Percentiles rank a stretch among this genome's conserved stretches.
Conservation (phyloP, 2,797 vertebrate genomes). For the Galago senegalensis region DNA sequence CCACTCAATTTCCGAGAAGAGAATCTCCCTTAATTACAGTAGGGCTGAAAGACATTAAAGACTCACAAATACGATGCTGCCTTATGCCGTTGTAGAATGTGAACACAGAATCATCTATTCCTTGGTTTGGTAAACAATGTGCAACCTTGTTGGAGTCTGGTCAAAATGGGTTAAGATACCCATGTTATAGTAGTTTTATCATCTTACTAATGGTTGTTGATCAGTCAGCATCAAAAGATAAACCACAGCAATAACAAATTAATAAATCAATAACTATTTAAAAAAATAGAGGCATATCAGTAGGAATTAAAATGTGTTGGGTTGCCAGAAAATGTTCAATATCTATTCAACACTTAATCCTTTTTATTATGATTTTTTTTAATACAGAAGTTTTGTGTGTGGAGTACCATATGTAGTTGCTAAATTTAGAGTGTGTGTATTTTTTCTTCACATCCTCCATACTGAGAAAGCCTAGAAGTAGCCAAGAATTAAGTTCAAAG, state of each 20-base stretch:
- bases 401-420: neutral
- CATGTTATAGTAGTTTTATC: constrained; percentile 27
- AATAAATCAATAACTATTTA: neutral
- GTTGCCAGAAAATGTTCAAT: neutral
- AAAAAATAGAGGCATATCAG: neutral
- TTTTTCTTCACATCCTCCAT: neutral
- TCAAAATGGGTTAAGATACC: neutral
- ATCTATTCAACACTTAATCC: neutral
- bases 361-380: neutral
- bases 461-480: constrained; percentile 21
- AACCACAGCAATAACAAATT: constrained; percentile 61
- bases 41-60: constrained; percentile 74
- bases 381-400: neutral
- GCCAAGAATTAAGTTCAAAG: neutral
- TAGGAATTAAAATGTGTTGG: neutral
- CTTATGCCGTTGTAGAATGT: neutral
- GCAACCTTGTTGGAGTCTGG: neutral
- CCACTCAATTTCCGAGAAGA: constrained; percentile 82
- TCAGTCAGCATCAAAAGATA: constrained; percentile 49
- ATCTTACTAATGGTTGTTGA: constrained; percentile 48
- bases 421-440: neutral
- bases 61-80: constrained; percentile 22
- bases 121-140: constrained; percentile 62
- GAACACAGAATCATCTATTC: neutral
- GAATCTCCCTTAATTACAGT: constrained; percentile 76